phyloP scores from a whole-genome alignment of 2,888 invertebrate species.

The Bruchidius siliquastri region DNA sequence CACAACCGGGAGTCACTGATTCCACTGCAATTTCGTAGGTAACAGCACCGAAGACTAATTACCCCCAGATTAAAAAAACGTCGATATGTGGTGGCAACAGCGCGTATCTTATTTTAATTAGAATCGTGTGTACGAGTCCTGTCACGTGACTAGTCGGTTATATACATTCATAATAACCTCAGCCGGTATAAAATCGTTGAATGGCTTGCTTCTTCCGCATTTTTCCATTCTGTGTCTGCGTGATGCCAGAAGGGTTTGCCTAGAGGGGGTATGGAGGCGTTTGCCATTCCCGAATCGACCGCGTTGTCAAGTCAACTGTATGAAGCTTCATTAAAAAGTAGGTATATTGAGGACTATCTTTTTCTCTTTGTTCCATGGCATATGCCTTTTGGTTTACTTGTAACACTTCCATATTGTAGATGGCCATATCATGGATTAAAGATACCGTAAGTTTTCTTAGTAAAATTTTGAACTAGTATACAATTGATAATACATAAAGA shows the following conservation, averaged over 20 bases:
- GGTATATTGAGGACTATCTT: background rate
- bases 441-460: no score
- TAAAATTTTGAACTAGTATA: no score
- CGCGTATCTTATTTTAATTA: constrained; percentile 9
- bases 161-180: constrained; percentile 9
- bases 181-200: constrained; percentile 4
- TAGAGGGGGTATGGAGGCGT: background rate
- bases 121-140: constrained; percentile 4
- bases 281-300: background rate
- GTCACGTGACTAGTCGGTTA: constrained; percentile 9
- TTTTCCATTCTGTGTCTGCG: constrained; percentile 6
- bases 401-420: no score
- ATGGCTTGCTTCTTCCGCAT: constrained; percentile 10
- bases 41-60: background rate
- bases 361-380: background rate
- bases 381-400: no score
- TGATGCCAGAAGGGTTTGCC: background rate
- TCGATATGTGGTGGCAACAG: background rate
- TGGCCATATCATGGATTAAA: no score
- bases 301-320: constrained; percentile 2
- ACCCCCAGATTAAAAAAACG: background rate
- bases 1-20: background rate
- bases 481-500: no score
- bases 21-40: background rate
- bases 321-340: background rate